Evolutionary conservation across 2,113 vertebrate species (phyloP).

Genomic region (Lophochroa leadbeateri): DNA sequence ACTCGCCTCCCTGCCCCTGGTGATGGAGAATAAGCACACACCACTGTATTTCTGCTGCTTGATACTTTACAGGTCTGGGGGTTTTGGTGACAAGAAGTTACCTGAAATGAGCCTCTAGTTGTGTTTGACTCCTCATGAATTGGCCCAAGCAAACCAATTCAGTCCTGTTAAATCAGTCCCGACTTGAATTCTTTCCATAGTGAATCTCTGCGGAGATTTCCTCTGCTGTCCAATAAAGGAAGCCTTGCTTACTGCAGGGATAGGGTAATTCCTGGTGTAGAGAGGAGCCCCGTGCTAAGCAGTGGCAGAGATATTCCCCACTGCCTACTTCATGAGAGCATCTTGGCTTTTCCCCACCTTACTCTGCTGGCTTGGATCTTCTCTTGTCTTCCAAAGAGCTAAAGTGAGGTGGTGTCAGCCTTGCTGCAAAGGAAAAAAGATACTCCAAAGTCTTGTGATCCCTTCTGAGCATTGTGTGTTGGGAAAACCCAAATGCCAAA

Average conservation of each 20-base stretch:
- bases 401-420: not conserved
- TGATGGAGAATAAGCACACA: not conserved
- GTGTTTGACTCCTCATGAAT: not conserved
- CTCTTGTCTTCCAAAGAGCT: not conserved
- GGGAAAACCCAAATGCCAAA: not conserved
- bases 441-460: not conserved
- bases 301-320: not conserved
- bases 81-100: not conserved
- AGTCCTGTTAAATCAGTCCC: not conserved
- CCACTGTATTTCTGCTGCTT: not conserved
- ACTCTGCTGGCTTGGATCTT: not conserved
- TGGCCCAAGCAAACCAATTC: not conserved
- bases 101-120: not conserved
- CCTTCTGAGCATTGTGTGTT: not conserved
- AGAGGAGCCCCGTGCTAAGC: not conserved
- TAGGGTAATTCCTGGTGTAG: not conserved
- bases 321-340: not conserved
- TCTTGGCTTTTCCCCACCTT: not conserved
- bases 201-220: not conserved
- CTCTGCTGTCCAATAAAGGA: not conserved
- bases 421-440: not conserved
- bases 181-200: not conserved
- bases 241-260: not conserved
- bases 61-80: not conserved
- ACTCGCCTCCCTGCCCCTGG: not conserved